Conservation (phyloP, 2,113 vertebrate species). For the Tursiops truncatus region DNA sequence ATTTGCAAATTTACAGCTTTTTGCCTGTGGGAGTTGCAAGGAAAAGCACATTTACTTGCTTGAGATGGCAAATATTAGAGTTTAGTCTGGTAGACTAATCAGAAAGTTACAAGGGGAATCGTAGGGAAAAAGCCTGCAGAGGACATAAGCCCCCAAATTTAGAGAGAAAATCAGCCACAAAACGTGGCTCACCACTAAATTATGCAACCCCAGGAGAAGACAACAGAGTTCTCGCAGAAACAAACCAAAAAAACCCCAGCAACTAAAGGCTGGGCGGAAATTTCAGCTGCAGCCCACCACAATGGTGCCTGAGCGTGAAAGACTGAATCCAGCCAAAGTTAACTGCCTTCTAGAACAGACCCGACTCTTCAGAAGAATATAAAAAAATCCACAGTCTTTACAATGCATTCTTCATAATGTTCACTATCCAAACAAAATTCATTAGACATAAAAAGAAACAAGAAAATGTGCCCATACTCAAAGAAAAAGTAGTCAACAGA, state of each 20-base stretch:
- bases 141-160: not conserved
- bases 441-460: not conserved
- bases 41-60: not conserved
- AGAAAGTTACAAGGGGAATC: not conserved
- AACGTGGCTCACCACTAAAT: not conserved
- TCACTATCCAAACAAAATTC: not conserved
- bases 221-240: not conserved
- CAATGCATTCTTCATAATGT: not conserved
- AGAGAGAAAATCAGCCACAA: not conserved
- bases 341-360: not conserved
- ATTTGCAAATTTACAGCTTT: not conserved
- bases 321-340: not conserved
- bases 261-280: not conserved
- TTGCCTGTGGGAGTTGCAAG: not conserved
- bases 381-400: not conserved
- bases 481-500: not conserved
- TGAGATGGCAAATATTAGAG: not conserved
- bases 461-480: not conserved
- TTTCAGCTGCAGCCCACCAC: not conserved
- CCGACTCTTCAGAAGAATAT: not conserved
- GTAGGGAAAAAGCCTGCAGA: not conserved
- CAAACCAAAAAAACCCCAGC: not conserved
- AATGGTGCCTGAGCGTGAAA: not conserved
- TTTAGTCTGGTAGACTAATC: not conserved
- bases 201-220: not conserved